phyloP scores from a whole-genome alignment of 2,888 invertebrate genomes.

The Phyllotreta striolata region DNA sequence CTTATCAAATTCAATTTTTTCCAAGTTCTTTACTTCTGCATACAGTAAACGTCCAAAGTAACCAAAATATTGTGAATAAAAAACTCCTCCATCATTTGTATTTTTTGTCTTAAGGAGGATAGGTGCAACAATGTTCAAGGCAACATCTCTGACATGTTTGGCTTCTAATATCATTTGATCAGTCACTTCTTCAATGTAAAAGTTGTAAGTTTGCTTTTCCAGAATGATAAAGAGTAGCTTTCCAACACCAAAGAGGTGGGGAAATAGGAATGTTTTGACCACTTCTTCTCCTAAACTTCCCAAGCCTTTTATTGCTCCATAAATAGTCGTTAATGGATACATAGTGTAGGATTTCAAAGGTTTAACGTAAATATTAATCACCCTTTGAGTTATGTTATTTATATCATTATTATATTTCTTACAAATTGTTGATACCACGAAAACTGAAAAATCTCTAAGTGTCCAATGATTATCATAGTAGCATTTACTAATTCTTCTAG shows the following conservation, averaged over 20 bases:
- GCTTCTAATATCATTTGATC: constrained; percentile 48
- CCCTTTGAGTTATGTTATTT: constrained; percentile 50
- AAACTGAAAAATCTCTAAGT: constrained; percentile 52
- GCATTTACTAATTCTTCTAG: constrained; percentile 51
- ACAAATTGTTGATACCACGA: constrained; percentile 48
- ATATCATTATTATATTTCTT: constrained; percentile 45
- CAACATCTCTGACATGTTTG: constrained; percentile 48
- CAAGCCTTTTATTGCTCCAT: constrained; percentile 52
- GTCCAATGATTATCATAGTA: constrained; percentile 54
- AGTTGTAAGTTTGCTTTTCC: constrained; percentile 41
- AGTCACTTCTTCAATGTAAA: constrained; percentile 42
- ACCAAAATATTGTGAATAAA: constrained; percentile 51
- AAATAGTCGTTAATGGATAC: constrained; percentile 49
- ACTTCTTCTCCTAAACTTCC: constrained; percentile 50
- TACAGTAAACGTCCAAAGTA: constrained; percentile 51
- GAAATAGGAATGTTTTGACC: constrained; percentile 46
- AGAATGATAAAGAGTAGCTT: constrained; percentile 45
- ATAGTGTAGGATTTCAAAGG: constrained; percentile 44
- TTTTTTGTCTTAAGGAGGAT: constrained; percentile 47
- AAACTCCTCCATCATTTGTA: constrained; percentile 44
- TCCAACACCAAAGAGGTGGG: constrained; percentile 46
- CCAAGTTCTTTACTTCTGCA: constrained; percentile 50
- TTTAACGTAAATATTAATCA: constrained; percentile 48
- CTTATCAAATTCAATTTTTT: constrained; percentile 44
- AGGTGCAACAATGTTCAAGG: constrained; percentile 47